Conservation (phyloP, 2,888 invertebrate species). For the Dexiosoma caninum region DNA sequence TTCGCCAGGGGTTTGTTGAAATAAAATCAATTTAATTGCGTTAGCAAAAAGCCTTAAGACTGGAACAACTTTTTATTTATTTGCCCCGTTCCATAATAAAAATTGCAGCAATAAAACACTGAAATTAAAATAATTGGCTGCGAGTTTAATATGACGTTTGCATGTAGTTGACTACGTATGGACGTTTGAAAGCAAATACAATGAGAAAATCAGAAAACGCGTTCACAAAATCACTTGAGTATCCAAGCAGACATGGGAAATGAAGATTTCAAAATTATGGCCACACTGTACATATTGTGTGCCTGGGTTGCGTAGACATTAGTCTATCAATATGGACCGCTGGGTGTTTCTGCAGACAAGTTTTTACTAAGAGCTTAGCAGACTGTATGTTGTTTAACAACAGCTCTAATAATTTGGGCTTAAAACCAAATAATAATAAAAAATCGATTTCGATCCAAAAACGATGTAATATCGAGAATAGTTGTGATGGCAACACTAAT, state of each 20-base stretch:
- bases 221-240: not conserved
- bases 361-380: no score
- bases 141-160: not conserved
- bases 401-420: no score
- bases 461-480: no score
- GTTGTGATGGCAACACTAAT: no score
- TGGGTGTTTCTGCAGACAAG: no score
- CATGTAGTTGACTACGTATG: not conserved
- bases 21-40: not conserved
- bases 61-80: not conserved
- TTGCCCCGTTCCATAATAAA: not conserved
- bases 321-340: no score
- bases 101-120: not conserved
- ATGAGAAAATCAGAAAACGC: not conserved
- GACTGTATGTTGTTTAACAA: no score
- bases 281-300: no score
- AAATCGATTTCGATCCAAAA: no score
- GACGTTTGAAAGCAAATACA: not conserved
- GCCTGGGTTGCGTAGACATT: no score
- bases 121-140: conserved; percentile 45
- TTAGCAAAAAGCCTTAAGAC: not conserved
- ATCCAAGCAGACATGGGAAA: not conserved
- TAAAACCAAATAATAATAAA: no score
- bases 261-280: not conserved
- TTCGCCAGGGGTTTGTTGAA: no score